Evolutionary conservation across 2,113 vertebrate genomes (phyloP), one percentile per base, ranked within the genome.

Genomic region (Apteryx mantelli): DNA sequence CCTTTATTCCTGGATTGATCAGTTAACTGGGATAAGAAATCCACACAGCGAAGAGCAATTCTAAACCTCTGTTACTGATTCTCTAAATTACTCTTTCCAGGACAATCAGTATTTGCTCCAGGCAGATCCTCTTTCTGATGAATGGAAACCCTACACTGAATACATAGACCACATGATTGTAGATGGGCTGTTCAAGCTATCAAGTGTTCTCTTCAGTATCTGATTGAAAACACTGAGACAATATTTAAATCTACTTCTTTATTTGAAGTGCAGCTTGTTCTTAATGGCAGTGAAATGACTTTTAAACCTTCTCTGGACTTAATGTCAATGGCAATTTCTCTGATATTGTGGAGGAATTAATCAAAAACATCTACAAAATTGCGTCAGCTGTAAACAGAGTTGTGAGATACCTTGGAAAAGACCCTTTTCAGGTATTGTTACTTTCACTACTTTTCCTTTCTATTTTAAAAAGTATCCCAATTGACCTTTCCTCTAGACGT

Each of bases 51-150:
- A 93, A 92, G 80, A 91, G 78, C 86, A 84, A 91, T 93, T 96
- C 87, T 95, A 97, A 97, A 82, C 71, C 88, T 22, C 63, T 90
- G 89, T 89, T 97, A 95, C 93, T 88, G 86, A 97, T 97, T 97
- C 92, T 90, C 82, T 95, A 94, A 95, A 97, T 97, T 96, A 88
- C 92, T 86, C 83, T 95, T 98, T 97, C 77, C 95, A 99, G 98
- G 98, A 98, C 95, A 99, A 99, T 97, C 98, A 98, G 93, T 96
- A 97, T 86, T 97, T 99, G 83, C 97, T 99, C 18, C 86, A 97
- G 52, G 98, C 97, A 77, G 98, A 98, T 92, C 91, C 96, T 66
- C 95, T 97, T 91, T 98, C 98, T 88, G 93, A 97, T 70, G 98
- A 98, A 96, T 99, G 98, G 98, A 95, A 95, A 94, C 96, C 93